Evolutionary conservation across 2,113 vertebrate genomes (phyloP).

Genomic region (Ariopsis seemanni): DNA sequence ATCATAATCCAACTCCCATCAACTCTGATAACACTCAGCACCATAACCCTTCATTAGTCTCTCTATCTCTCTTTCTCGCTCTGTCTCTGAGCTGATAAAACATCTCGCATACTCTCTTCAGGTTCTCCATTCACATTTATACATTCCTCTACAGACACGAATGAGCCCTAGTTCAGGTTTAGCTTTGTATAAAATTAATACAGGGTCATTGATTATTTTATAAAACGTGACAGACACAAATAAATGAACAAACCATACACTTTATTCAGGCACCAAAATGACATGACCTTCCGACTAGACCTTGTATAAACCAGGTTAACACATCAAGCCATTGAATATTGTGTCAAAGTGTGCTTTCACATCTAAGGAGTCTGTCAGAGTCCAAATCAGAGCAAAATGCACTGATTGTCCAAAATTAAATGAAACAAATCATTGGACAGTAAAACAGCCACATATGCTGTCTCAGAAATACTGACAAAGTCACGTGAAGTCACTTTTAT

Average conservation of each 20-base stretch:
- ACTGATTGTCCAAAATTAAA: not conserved
- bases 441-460: not conserved
- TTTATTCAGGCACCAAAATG: not conserved
- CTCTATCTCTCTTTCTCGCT: constrained; percentile 34
- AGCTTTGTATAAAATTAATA: not conserved
- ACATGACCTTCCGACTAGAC: not conserved
- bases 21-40: constrained; percentile 55
- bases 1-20: constrained; percentile 56
- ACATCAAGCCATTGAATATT: not conserved
- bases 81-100: constrained; percentile 50
- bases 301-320: not conserved
- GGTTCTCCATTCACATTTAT: constrained; percentile 9
- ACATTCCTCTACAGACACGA: not conserved
- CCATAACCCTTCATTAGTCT: constrained; percentile 52
- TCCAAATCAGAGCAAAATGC: not conserved
- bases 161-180: not conserved
- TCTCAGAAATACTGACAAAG: no score
- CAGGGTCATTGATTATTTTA: not conserved
- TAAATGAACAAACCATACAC: not conserved
- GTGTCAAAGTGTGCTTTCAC: not conserved
- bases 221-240: not conserved
- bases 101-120: constrained; percentile 40
- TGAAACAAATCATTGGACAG: not conserved
- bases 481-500: no score
- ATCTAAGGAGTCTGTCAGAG: not conserved